Base-by-base conservation (phyloP, 2,888 invertebrate species). In the Chydorus sphaericus region DNA sequence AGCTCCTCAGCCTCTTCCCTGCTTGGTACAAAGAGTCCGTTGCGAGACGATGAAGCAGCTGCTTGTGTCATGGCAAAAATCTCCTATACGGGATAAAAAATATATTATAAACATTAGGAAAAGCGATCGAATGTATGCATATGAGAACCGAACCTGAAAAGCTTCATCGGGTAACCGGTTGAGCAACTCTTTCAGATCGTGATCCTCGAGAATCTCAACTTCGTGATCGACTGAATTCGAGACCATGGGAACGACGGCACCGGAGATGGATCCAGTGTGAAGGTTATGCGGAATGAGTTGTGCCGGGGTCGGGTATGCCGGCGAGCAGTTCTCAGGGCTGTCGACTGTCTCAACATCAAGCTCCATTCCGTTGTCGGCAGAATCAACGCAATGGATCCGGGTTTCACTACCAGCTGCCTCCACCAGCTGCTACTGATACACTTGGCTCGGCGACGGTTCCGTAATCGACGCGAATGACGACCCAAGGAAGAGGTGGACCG, bases 1-100 rank as follows among this genome's bases (percentile, higher is more conserved):
- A 91, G 71, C 68, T 90, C 90, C 62, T 90, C 89, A 33, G 87
- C 83, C 70, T 91, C 90, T 66, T 87, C 89, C 66, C 80, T 77
- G 51, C 82, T 78, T 31, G 52, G 52, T 10, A 33, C 52, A 23
- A 52, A 52, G 11, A 52, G 18, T 16, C 33, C 52, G 26, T 44
- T 44, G 11, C 52, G 52, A 2, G 52, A 33, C 6, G 52, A 33
- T 23, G 52, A 52, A 4, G 31, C 52, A 36, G 52, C 52, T 23
- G 52, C 52, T 44, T 44, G 44, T 20, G 44, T 44, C 44, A 44
- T 44, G 33, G 52, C 52, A 20, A 52, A 52, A 16, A 52, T 52
- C 36, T 52, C 52, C 36, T 50, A 16, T 31, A 14, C n/a, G 6
- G 16, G 20, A 50, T 49, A 23, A 3, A 4, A 33, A 3, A 26